Base-by-base conservation (phyloP, 2,797 vertebrate genomes). In the Lophius americanus region DNA sequence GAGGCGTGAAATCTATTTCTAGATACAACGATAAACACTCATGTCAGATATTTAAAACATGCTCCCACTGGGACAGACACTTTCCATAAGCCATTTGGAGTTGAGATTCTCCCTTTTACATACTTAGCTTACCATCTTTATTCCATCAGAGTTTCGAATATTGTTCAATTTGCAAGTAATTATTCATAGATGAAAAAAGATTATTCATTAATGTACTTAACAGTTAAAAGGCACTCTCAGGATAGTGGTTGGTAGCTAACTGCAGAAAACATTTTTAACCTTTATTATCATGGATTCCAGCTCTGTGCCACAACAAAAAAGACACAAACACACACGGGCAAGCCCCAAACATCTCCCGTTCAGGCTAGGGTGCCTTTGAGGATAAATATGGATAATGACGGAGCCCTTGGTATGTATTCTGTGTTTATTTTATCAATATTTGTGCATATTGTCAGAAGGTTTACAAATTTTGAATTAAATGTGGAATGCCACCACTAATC, bases 1-100 rank as follows among this genome's bases (percentile, higher is more conserved):
- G 72, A 64, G 44, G 60, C 65, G 73, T 53, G 12, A 62, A 41
- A 65, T 86, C 79, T 89, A 89, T 83, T 86, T 83, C 44, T 54
- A 59, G 76, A 35, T 43, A 53, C 6, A 14, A 44, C 61, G 60
- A 53, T 53, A 51, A 53, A 46, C 36, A 71, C 53, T 75, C 44
- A 59, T 70, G 37, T 52, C 13, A 32, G 60, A 81, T 51, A 66
- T 72, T 67, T 67, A 60, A 71, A 71, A 57, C 47, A 73, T 65
- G 57, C 59, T 5, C 13, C 59, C 56, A 7, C 47, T 12, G 38
- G 48, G 52, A 60, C 50, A 37, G 36, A 65, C 4, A 42, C 37
- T 52, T 37, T 42, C 12, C 3, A 4, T 49, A 8, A 51, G 36
- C 14, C n/a, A 43, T 41, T 59, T 47, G 42, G 3, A 51, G 7